Base-by-base conservation (phyloP, 23 tunicate genomes). In the Phallusia fumigata region DNA sequence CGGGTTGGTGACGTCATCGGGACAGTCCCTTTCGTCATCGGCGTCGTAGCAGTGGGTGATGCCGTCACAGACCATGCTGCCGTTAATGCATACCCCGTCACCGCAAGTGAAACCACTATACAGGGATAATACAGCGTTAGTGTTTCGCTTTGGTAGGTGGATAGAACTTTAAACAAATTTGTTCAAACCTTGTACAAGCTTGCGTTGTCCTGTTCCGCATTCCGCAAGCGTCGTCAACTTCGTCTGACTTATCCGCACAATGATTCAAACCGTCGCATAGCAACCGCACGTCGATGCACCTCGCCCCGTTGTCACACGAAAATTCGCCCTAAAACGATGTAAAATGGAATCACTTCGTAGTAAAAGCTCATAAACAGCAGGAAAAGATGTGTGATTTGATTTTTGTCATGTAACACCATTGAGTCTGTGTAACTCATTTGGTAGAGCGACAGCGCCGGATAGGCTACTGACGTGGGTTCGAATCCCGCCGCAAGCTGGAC, bases 11-110 rank as follows among this genome's bases (percentile, higher is more conserved):
- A 33, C 69, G 44, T 50, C 69, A 51, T 49, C 32, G 0, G 58
- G 40, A 78, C 93, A 89, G n/a, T 51, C 82, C 19, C 33, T 28
- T 74, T 91, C 96, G 74, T 91, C 96, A 45, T 91, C 96, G 8
- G 82, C 89, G 22, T 44, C 33, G 33, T 0, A 19, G 45, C 96
- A 91, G 45, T 91, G 75, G 6, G 35, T 33, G 10, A 91, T 40
- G 52, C 91, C 96, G 74, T 91, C 91, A 73, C 96, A 91, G 30
- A 91, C 87, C 79, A 82, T 82, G 31, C 44, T 45, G 10, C 88
- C 88, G 80, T 82, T 79, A 35, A 91, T 82, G 65, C 96, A 91
- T 18, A 65, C 53, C 0, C 87, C 85, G 47, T 87, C 86, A 6
- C n/a, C 32, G 49, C 96, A 91, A 0, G 79, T 84, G 69, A 91